phyloP scores from a whole-genome alignment of 2,888 invertebrate genomes.

The Papilio protenor region DNA sequence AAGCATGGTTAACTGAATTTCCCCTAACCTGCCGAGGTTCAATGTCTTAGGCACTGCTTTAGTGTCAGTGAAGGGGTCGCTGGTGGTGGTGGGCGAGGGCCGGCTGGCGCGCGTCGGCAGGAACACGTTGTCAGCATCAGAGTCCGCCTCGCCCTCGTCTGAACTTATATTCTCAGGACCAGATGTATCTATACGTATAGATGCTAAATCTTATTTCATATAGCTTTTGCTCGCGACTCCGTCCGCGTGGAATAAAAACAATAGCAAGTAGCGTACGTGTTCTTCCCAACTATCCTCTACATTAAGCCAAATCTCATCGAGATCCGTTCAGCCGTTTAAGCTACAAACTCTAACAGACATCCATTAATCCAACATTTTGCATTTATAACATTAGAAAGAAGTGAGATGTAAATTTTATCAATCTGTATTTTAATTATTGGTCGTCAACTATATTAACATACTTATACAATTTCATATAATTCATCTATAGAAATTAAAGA shows the following conservation, averaged over 20 bases:
- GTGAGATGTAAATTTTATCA: no score
- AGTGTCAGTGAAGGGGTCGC: slow-evolving; percentile 58
- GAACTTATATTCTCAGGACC: slow-evolving; percentile 88
- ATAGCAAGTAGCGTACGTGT: no score
- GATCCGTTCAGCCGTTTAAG: no score
- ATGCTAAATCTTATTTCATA: background rate
- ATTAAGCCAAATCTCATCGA: no score
- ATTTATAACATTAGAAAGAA: no score
- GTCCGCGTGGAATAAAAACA: no score
- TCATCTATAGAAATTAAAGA: background rate
- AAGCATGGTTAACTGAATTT: background rate
- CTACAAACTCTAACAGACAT: no score
- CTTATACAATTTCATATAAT: no score
- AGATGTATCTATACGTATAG: slow-evolving; percentile 70
- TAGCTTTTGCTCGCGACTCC: no score
- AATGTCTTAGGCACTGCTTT: slow-evolving; percentile 77
- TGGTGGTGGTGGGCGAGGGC: slow-evolving; percentile 59
- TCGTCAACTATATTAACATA: no score
- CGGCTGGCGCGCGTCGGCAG: slow-evolving; percentile 74
- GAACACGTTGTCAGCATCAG: slow-evolving; percentile 80
- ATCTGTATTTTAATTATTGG: background rate
- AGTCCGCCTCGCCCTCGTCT: slow-evolving; percentile 78
- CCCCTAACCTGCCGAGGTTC: slow-evolving; percentile 73
- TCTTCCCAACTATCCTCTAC: no score
- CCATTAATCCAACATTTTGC: no score